Conservation (phyloP, 2,888 invertebrate genomes). For the Archaeoteleia sp. region DNA sequence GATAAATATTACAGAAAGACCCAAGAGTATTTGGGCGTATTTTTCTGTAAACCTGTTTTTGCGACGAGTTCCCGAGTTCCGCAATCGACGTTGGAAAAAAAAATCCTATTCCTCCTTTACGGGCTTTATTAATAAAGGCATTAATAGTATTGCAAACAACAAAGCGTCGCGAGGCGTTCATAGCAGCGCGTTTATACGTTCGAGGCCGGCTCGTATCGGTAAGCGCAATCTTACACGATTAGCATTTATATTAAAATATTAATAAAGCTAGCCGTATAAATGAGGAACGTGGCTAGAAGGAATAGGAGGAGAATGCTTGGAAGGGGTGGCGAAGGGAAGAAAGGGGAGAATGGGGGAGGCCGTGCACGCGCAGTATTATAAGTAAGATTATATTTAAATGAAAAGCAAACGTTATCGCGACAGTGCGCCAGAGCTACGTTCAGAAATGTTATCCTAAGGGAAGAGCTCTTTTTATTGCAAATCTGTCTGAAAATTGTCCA, state of each 20-base stretch:
- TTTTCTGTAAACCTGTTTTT: no score
- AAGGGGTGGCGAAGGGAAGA: slow-evolving; percentile 5
- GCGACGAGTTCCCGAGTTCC: no score
- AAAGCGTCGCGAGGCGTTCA: slow-evolving; percentile 47
- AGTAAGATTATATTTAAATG: slow-evolving; percentile 60
- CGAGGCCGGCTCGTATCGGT: slow-evolving; percentile 51
- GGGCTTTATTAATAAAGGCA: slow-evolving; percentile 40
- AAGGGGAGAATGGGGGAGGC: slow-evolving; percentile 32
- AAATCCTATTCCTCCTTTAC: slow-evolving; percentile 29
- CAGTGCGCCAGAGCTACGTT: slow-evolving; percentile 38
- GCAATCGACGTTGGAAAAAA: no score
- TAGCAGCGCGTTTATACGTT: slow-evolving; percentile 47
- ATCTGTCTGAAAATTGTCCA: slow-evolving; percentile 33
- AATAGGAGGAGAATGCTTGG: slow-evolving; percentile 14
- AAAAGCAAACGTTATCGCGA: slow-evolving; percentile 57
- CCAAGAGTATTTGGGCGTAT: no score
- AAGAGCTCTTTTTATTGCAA: slow-evolving; percentile 20
- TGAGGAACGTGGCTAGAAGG: slow-evolving; percentile 39
- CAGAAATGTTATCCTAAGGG: slow-evolving; percentile 38
- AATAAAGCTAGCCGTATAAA: slow-evolving; percentile 58
- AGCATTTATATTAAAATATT: slow-evolving; percentile 72
- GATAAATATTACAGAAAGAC: no score
- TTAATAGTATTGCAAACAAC: slow-evolving; percentile 53
- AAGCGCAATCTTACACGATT: slow-evolving; percentile 68
- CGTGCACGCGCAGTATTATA: slow-evolving; percentile 53